These are phyloP conservation scores for Nasonovia ribisnigri DNA, from an alignment of 2,888 invertebrate species.

Conservation along the genomic window DNA sequence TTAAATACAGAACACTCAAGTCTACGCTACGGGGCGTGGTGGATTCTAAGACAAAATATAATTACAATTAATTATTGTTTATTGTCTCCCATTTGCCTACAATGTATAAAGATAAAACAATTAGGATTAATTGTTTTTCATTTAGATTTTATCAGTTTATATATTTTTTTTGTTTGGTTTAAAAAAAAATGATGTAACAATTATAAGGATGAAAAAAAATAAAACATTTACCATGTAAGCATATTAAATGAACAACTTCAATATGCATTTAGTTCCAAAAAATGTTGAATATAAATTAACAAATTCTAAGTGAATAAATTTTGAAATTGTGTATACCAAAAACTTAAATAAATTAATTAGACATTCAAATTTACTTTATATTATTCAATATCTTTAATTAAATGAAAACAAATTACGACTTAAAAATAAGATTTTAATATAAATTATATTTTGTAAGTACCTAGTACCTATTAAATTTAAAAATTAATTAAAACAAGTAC, in stretches of 20 bases:
- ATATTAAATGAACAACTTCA: not conserved
- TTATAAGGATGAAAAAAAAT: not conserved
- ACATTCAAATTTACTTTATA: not conserved
- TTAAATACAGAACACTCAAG: constrained; percentile 47
- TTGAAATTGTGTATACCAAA: not conserved
- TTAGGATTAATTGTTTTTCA: constrained; percentile 7
- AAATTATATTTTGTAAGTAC: too few species aligned
- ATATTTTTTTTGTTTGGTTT: not conserved
- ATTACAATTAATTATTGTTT: constrained; percentile 47
- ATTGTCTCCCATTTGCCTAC: constrained; percentile 16
- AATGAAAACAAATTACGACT: not conserved
- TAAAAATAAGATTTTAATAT: not conserved
- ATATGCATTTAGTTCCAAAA: not conserved
- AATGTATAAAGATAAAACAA: not conserved
- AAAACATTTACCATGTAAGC: not conserved
- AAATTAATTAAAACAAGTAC: not conserved
- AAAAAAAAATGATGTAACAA: not conserved
- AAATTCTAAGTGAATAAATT: not conserved
- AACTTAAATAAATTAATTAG: not conserved
- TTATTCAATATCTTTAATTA: not conserved
- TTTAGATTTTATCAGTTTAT: not conserved
- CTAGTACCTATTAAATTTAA: not conserved
- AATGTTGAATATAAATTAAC: not conserved
- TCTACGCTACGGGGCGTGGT: constrained; percentile 12
- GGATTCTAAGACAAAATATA: constrained; percentile 34